Evolutionary conservation across 2,888 invertebrate genomes (phyloP).

Genomic region (Nipponacmea schrenckii): DNA sequence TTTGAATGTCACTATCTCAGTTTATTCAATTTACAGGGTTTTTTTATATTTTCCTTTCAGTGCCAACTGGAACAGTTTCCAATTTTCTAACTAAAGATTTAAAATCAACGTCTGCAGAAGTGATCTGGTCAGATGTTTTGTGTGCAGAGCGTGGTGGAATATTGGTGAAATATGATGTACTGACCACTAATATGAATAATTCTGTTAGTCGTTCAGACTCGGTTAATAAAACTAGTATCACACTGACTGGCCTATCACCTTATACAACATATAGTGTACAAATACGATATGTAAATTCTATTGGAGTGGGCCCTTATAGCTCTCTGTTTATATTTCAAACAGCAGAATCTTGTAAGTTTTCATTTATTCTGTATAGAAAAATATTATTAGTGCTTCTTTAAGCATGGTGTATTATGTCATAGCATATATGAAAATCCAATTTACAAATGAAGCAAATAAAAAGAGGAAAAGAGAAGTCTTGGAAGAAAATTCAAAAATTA

Average conservation of each 20-base stretch:
- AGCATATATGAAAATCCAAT: too few species aligned
- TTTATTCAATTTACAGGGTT: too few species aligned
- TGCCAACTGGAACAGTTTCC: constrained; percentile 37
- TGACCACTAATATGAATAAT: constrained; percentile 14
- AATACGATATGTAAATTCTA: constrained; percentile 48
- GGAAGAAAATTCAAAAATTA: background rate
- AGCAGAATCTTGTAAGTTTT: constrained; percentile 29
- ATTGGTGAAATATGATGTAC: constrained; percentile 36
- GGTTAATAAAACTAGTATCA: constrained; percentile 11
- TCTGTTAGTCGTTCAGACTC: background rate
- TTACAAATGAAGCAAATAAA: too few species aligned
- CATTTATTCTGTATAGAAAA: too few species aligned
- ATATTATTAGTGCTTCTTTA: too few species aligned
- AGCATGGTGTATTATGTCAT: too few species aligned
- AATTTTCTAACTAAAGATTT: constrained; percentile 24
- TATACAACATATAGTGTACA: constrained; percentile 44
- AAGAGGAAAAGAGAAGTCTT: too few species aligned
- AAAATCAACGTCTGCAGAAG: constrained; percentile 26
- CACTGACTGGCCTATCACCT: constrained; percentile 31
- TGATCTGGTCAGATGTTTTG: constrained; percentile 44
- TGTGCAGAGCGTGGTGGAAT: constrained; percentile 48
- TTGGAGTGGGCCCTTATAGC: constrained; percentile 35
- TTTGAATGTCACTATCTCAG: too few species aligned
- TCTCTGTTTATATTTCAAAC: constrained; percentile 39
- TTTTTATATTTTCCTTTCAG: constrained; percentile 27